Base-by-base conservation (phyloP, 2,113 vertebrate genomes). In the Riparia riparia region DNA sequence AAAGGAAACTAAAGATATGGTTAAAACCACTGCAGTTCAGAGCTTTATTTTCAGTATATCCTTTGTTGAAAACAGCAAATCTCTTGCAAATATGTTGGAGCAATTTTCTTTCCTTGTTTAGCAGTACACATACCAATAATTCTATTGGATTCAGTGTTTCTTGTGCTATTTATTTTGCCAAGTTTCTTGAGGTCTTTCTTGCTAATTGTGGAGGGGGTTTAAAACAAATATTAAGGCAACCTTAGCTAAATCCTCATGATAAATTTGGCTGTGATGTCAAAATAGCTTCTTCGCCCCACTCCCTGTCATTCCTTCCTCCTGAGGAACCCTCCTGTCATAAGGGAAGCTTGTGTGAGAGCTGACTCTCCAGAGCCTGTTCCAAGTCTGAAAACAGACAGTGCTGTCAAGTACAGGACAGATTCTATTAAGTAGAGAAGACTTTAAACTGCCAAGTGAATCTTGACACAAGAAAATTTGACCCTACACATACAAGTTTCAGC, bases 381-480 rank as follows among this genome's bases (percentile, higher is more conserved):
- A 88, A 81, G 56, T 63, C 86, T 83, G 82, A 73, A 90, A 93
- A 93, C 79, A 92, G 88, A 49, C 85, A 92, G 79, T 68, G 53
- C 88, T 90, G 82, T 84, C 49, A 86, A 88, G 64, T 72, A 76
- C 82, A 69, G 71, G 49, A 82, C 82, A 72, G 88, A 78, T 92
- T 91, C 66, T 86, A 19, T 81, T n/a, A 80, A 92, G 91, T 4
- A 73, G 45, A 92, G 81, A 73, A 79, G 83, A 70, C 76, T 64
- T 80, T 60, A 83, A 68, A 50, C 39, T 90, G 89, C 60, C 28
- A 34, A 91, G 72, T 68, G 65, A 44, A 89, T 95, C 64, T 70
- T 85, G 81, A 79, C 81, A 81, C 57, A 61, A 74, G 94, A 95
- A 69, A 96, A 81, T 95, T 83, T 96, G 92, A 92, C 91, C 90